Evolutionary conservation across 1,140 invertebrate genomes (phyloP).

Genomic region (Drosophila watanabei): DNA sequence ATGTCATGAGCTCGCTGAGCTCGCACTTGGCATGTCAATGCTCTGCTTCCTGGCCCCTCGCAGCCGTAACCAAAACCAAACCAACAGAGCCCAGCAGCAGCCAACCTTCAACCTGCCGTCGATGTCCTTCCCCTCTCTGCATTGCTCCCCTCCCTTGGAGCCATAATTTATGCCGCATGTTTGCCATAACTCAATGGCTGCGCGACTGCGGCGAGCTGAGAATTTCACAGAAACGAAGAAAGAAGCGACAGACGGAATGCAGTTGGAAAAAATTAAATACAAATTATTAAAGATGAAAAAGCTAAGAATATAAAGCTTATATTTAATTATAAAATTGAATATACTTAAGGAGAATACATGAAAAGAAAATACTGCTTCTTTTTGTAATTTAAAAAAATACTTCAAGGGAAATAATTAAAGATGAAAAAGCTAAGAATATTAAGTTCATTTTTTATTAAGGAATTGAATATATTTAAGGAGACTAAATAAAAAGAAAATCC

Average conservation of each 20-base stretch:
- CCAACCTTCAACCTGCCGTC: constrained; percentile 32
- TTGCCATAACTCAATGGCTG: constrained; percentile 81
- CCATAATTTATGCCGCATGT: constrained; percentile 82
- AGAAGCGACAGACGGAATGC: not conserved
- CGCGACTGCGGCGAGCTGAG: constrained; percentile 48
- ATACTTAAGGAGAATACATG: not conserved
- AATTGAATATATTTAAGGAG: not conserved
- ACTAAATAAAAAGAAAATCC: not conserved
- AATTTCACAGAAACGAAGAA: constrained; percentile 33
- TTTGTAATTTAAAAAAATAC: no score
- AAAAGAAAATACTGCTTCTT: not conserved
- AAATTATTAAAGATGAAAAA: not conserved
- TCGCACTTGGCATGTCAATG: constrained; percentile 77
- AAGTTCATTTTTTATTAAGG: accelerated
- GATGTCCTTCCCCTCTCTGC: constrained; percentile 19
- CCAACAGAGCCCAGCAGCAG: constrained; percentile 23
- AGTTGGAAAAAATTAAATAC: not conserved
- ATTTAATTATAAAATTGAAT: not conserved
- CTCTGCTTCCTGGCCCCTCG: constrained; percentile 25
- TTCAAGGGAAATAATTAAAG: not conserved
- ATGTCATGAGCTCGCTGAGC: constrained; percentile 60
- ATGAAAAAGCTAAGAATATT: not conserved
- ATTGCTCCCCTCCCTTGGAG: constrained; percentile 44
- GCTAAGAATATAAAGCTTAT: no score
- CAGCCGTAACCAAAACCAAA: constrained; percentile 6